Conservation (phyloP, 2,888 invertebrate species). For the Clistopyga incitator region DNA sequence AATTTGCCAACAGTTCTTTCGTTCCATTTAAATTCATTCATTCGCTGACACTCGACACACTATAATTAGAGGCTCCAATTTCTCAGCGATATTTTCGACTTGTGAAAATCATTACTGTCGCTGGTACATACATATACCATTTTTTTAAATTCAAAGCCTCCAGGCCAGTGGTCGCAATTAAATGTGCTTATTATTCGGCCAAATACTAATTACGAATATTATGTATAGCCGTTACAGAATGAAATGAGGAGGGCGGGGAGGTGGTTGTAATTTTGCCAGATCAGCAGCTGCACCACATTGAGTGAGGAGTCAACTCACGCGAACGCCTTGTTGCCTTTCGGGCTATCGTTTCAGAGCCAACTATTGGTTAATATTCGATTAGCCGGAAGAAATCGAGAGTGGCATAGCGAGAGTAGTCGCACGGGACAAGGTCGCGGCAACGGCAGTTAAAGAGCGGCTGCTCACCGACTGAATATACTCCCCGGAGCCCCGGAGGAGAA, state of each 20-base stretch:
- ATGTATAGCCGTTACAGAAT: neutral
- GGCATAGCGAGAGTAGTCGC: conserved; percentile 72
- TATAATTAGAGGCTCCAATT: too few species aligned
- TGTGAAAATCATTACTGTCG: conserved; percentile 11
- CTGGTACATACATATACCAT: conserved; percentile 41
- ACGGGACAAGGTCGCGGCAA: conserved; percentile 76
- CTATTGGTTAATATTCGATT: conserved; percentile 65
- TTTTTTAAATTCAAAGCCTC: conserved; percentile 7
- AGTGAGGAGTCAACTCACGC: conserved; percentile 18
- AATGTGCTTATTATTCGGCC: conserved; percentile 32
- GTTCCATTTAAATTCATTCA: too few species aligned
- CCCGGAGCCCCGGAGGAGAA: conserved; percentile 71
- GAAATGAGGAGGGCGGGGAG: neutral
- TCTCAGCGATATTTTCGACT: neutral
- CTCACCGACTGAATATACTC: neutral
- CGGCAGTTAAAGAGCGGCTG: conserved; percentile 15
- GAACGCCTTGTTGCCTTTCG: neutral
- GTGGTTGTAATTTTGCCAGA: neutral
- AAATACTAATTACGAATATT: conserved; percentile 45
- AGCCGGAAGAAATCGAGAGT: conserved; percentile 80
- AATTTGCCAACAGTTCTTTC: too few species aligned
- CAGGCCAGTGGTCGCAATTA: conserved; percentile 35
- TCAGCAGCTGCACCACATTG: conserved; percentile 25
- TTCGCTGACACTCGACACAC: too few species aligned
- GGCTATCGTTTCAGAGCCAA: conserved; percentile 11